These are phyloP conservation scores for Ceratina calcarata DNA, from an alignment of 1,140 invertebrate species.

Conservation along the genomic window DNA sequence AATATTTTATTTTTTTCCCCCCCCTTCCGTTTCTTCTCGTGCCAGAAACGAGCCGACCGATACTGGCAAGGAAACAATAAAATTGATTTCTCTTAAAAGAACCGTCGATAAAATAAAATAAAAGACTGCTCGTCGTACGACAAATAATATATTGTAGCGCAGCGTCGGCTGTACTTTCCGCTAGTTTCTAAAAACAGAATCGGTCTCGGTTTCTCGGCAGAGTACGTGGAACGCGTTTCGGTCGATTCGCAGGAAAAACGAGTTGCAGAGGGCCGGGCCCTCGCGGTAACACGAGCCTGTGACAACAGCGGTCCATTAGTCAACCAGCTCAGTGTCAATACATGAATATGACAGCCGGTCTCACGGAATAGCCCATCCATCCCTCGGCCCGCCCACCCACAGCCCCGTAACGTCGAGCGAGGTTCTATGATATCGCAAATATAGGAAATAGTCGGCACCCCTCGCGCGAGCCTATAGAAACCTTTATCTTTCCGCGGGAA, in stretches of 20 bases:
- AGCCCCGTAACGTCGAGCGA: slow-evolving; percentile 54
- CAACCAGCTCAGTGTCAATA: slow-evolving; percentile 80
- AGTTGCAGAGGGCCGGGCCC: slow-evolving; percentile 69
- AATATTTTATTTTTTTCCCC: slow-evolving; percentile 3
- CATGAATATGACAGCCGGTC: slow-evolving; percentile 79
- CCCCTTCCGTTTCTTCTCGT: background rate
- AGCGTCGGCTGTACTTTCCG: too few species aligned
- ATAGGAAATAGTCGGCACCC: slow-evolving; percentile 68
- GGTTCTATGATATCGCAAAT: slow-evolving; percentile 69
- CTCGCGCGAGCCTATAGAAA: slow-evolving; percentile 50
- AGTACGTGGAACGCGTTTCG: slow-evolving; percentile 42
- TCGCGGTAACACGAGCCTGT: slow-evolving; percentile 76
- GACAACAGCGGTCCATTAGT: slow-evolving; percentile 81
- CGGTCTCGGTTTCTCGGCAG: background rate
- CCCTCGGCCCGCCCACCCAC: slow-evolving; percentile 38
- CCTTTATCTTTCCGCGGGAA: slow-evolving; percentile 50
- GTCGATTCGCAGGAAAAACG: slow-evolving; percentile 70
- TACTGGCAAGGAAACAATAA: too few species aligned
- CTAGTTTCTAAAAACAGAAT: background rate
- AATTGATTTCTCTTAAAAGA: too few species aligned
- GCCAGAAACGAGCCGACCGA: too few species aligned
- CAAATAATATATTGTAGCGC: too few species aligned
- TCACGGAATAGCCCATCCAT: slow-evolving; percentile 64
- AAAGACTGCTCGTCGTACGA: too few species aligned
- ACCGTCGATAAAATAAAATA: too few species aligned